These are phyloP conservation scores for Lordiphosa fenestrarum DNA, from an alignment of 2,888 invertebrate genomes.

Conservation along the genomic window DNA sequence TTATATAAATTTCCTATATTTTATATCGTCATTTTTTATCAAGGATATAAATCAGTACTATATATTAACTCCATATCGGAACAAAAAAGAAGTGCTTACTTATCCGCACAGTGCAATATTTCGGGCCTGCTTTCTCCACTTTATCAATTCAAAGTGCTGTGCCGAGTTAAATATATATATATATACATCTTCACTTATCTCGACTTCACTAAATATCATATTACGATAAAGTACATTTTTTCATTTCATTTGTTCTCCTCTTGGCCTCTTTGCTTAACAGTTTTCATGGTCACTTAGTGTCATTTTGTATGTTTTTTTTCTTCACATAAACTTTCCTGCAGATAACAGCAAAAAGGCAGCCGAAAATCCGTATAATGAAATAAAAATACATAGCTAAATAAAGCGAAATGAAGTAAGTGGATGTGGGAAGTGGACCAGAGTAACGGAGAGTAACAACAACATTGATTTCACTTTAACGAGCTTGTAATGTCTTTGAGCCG, in stretches of 20 bases:
- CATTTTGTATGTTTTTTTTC: slow-evolving; percentile 40
- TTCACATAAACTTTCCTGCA: slow-evolving; percentile 61
- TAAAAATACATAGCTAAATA: slow-evolving; percentile 68
- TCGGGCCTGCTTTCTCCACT: no score
- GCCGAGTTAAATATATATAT: slow-evolving; percentile 24
- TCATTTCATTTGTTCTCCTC: slow-evolving; percentile 19
- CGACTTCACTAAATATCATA: slow-evolving; percentile 25
- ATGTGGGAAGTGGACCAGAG: not conserved
- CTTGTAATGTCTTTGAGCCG: slow-evolving; percentile 67
- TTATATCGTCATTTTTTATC: no score
- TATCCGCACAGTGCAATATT: no score
- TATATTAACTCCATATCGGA: no score
- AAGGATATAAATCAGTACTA: no score
- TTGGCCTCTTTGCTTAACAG: slow-evolving; percentile 12
- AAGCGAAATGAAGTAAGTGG: slow-evolving; percentile 25
- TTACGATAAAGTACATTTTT: slow-evolving; percentile 24
- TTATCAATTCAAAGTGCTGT: no score
- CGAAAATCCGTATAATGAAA: slow-evolving; percentile 65
- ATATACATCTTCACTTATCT: slow-evolving; percentile 32
- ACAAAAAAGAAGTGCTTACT: no score
- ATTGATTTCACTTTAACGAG: slow-evolving; percentile 74
- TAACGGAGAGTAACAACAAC: slow-evolving; percentile 47
- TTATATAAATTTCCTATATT: no score
- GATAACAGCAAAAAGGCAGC: slow-evolving; percentile 72
- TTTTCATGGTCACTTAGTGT: slow-evolving; percentile 35